A percentile compares a stretch with the other conserved stretches of the same genome.
phyloP scores from a whole-genome alignment of 2,797 vertebrate genomes.

The Clarias fuscus region DNA sequence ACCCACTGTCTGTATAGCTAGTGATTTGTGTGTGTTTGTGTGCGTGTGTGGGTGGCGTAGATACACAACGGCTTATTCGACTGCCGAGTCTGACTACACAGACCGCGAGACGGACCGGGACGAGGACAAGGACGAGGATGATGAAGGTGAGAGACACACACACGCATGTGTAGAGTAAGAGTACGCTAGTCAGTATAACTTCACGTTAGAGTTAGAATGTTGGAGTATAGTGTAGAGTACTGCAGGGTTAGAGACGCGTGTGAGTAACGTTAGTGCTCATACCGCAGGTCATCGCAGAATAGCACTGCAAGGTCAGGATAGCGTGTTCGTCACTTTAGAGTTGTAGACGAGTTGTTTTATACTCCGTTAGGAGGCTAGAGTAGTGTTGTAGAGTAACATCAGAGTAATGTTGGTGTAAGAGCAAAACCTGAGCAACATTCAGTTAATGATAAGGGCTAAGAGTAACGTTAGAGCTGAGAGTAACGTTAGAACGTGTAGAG shows the following conservation, averaged over 20 bases:
- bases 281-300: no score
- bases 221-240: no score
- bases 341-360: background rate
- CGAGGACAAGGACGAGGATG: constrained; percentile 79
- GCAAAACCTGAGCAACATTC: background rate
- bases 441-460: no score
- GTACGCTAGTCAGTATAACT: no score
- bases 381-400: background rate
- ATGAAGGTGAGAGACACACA: constrained; percentile 57
- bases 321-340: background rate
- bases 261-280: no score
- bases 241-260: no score
- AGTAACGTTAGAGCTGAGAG: background rate
- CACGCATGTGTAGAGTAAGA: background rate
- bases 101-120: constrained; percentile 80
- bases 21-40: background rate
- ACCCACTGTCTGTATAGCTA: background rate
- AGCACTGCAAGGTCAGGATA: background rate
- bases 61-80: constrained; percentile 54
- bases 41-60: background rate
- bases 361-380: background rate
- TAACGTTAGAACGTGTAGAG: background rate
- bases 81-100: constrained; percentile 89
- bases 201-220: no score
- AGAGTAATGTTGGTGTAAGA: background rate